Evolutionary conservation across 2,888 invertebrate species (phyloP).

Genomic region (Eudasyphora cyanicolor): DNA sequence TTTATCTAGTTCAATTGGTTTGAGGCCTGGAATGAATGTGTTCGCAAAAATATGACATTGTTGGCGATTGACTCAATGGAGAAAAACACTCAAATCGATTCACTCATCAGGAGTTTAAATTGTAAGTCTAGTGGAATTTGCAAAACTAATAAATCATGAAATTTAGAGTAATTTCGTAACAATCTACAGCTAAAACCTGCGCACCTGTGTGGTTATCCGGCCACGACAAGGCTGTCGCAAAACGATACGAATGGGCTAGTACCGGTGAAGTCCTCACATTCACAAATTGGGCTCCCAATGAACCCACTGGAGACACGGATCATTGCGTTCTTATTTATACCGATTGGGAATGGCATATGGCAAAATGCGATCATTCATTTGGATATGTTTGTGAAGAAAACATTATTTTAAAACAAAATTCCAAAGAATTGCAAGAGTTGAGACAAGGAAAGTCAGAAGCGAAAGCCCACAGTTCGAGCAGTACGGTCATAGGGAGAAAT

Average conservation of each 20-base stretch:
- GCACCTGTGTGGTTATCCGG: conserved; percentile 52
- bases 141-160: too few relatives aligned
- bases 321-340: conserved; percentile 55
- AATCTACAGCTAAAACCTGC: conserved; percentile 11
- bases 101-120: conserved; percentile 41
- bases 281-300: conserved; percentile 12
- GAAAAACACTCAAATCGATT: conserved; percentile 52
- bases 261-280: conserved; percentile 37
- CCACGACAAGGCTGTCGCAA: conserved; percentile 46
- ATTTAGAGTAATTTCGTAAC: too few relatives aligned
- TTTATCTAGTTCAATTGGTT: conserved; percentile 52
- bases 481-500: too few relatives aligned
- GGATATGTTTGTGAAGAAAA: conserved; percentile 59
- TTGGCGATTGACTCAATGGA: conserved; percentile 44
- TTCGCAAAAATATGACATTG: conserved; percentile 55
- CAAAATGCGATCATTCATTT: conserved; percentile 42
- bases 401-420: neutral
- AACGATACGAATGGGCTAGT: conserved; percentile 52
- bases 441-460: too few relatives aligned
- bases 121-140: too few relatives aligned
- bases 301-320: conserved; percentile 35
- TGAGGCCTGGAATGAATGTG: conserved; percentile 55
- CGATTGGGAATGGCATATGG: conserved; percentile 44
- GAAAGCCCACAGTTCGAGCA: too few relatives aligned
- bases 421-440: neutral